Conservation (phyloP, 2,797 vertebrate genomes). For the Okamejei kenojei region DNA sequence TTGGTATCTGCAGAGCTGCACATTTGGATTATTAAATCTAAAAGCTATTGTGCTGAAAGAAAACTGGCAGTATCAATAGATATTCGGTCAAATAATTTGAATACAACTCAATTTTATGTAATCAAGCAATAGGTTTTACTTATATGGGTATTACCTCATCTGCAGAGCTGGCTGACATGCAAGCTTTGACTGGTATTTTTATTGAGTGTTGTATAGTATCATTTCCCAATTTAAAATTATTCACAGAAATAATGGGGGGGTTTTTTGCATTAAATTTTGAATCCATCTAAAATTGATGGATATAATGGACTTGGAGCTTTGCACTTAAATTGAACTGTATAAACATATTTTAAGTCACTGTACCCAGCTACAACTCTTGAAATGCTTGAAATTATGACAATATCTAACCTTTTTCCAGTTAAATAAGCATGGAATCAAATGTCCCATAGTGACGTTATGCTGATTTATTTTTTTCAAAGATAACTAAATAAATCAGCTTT, state of each 20-base stretch:
- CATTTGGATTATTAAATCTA: neutral
- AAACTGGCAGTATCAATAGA: neutral
- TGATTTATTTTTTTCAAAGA: neutral
- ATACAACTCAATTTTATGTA: neutral
- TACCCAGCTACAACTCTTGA: no score
- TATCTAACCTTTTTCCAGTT: neutral
- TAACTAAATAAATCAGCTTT: neutral
- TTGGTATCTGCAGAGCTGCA: neutral
- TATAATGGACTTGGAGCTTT: neutral
- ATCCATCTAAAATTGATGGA: neutral
- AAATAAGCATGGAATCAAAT: neutral
- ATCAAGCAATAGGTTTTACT: neutral
- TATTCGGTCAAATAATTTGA: neutral
- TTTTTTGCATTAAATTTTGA: neutral
- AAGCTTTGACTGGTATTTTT: neutral
- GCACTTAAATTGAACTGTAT: no score
- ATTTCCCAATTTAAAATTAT: neutral
- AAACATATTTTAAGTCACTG: no score
- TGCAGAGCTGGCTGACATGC: no score
- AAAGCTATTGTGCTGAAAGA: neutral
- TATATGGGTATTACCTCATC: neutral
- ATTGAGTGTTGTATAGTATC: neutral
- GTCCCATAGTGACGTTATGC: neutral
- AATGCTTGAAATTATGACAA: neutral
- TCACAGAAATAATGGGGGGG: neutral